Evolutionary conservation across 2,888 invertebrate genomes (phyloP).

Genomic region (Sisyra nigra): DNA sequence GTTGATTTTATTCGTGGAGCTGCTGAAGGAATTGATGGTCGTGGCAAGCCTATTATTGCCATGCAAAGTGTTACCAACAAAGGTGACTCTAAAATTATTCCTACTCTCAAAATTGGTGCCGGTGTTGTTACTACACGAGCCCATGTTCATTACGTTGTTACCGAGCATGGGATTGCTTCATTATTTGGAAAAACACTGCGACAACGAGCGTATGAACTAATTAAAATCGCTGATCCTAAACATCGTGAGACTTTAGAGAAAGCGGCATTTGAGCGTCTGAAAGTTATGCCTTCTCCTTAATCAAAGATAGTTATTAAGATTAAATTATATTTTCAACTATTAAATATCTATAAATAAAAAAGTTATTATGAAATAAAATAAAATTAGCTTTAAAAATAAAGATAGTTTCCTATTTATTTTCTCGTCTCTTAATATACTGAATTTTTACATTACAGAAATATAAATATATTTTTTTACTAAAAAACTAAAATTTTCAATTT

Average conservation of each 20-base stretch:
- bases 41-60: conserved; percentile 50
- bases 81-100: conserved; percentile 42
- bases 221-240: conserved; percentile 45
- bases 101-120: conserved; percentile 40
- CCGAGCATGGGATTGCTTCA: conserved; percentile 47
- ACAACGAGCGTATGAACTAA: conserved; percentile 46
- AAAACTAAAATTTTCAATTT: no score
- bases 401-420: no score
- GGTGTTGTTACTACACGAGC: conserved; percentile 50
- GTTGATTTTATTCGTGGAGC: conserved; percentile 51
- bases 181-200: conserved; percentile 49
- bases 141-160: conserved; percentile 49
- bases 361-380: no score
- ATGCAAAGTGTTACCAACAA: conserved; percentile 39
- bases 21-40: conserved; percentile 40
- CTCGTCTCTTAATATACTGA: no score
- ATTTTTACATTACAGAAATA: no score
- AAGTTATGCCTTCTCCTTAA: conserved; percentile 14
- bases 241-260: conserved; percentile 43
- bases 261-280: conserved; percentile 39
- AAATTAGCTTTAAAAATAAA: no score
- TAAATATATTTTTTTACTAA: no score
- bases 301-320: no score
- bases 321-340: no score
- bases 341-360: no score